Evolutionary conservation across 2,888 invertebrate genomes (phyloP), one percentile per base, ranked within the genome.

Genomic region (Syrphus vitripennis): DNA sequence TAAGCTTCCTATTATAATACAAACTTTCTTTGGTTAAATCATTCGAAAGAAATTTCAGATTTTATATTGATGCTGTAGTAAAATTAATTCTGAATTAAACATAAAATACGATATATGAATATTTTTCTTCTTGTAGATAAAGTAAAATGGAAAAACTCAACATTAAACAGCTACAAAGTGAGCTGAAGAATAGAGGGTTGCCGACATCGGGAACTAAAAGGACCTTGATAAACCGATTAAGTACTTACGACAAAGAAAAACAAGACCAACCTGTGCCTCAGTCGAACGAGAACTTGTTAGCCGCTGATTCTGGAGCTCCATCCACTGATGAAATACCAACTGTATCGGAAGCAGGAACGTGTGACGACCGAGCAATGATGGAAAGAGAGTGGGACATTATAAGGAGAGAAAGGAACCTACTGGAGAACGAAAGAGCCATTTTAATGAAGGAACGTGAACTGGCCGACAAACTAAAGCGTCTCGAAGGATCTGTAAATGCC

Each of bases 341-440:
- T 9, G 21, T 53, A 70, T 53, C 55, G 7, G 69, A 71, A 42
- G 4, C 31, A 71, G 19, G 45, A 1, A 40, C 71, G 19, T 14
- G 7, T n/a, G 53, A 74, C 26, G 71, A 72, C 7, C 42, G 26
- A n/a, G 3, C 16, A 21, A 9, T 57, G 48, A 59, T 45, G 34
- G 29, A 57, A 45, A 57, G 71, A 40, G 71, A 72, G 29, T 71
- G 57, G 45, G 57, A 57, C 45, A 45, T 71, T 9, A 19, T 59
- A 14, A 29, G 31, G 42, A 57, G 45, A 16, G 59, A 59, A 48
- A 72, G 70, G 16, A 37, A 29, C 12, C n/a, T 55, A n/a, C n/a
- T n/a, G n/a, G n/a, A n/a, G n/a, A n/a, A n/a, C n/a, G n/a, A n/a
- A n/a, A n/a, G n/a, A n/a, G n/a, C n/a, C n/a, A n/a, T n/a, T n/a